Percentiles rank a stretch among this genome's conserved stretches.
phyloP scores from a whole-genome alignment of 2,888 invertebrate species.

The Coelopa pilipes region DNA sequence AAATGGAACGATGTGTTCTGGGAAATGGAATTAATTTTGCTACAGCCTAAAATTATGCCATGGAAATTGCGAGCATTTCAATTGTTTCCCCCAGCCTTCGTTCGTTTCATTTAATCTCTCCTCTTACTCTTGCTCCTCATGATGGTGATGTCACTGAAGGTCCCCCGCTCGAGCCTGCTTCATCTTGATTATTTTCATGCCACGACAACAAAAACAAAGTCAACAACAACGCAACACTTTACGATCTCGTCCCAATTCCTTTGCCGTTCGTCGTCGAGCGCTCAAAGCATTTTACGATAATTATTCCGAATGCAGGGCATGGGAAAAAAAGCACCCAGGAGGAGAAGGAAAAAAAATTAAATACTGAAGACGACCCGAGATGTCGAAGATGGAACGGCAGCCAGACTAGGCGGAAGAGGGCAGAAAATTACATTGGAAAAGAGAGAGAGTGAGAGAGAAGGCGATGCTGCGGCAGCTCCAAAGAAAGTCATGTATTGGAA shows the following conservation, averaged over 20 bases:
- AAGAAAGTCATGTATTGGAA: too few species aligned
- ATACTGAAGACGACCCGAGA: background rate
- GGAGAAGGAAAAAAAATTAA: background rate
- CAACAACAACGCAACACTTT: constrained; percentile 9
- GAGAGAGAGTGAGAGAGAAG: too few species aligned
- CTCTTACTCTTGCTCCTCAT: too few species aligned
- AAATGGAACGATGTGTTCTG: too few species aligned
- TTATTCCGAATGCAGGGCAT: constrained; percentile 21
- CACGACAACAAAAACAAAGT: background rate
- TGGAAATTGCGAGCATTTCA: too few species aligned
- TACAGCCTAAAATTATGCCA: too few species aligned
- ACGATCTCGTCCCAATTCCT: constrained; percentile 24
- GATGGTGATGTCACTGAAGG: too few species aligned
- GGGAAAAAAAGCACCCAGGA: constrained; percentile 4
- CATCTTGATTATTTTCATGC: background rate
- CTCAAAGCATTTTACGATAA: constrained; percentile 34
- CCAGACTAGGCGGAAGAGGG: background rate
- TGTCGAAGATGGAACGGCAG: background rate
- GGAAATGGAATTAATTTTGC: too few species aligned
- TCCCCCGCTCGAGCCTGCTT: background rate
- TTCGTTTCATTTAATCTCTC: too few species aligned
- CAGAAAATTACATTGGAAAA: background rate
- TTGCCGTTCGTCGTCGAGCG: constrained; percentile 25
- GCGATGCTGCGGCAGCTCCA: too few species aligned
- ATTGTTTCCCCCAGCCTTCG: too few species aligned